phyloP scores from a whole-genome alignment of 2,113 vertebrate species.

The Microtus pennsylvanicus region DNA sequence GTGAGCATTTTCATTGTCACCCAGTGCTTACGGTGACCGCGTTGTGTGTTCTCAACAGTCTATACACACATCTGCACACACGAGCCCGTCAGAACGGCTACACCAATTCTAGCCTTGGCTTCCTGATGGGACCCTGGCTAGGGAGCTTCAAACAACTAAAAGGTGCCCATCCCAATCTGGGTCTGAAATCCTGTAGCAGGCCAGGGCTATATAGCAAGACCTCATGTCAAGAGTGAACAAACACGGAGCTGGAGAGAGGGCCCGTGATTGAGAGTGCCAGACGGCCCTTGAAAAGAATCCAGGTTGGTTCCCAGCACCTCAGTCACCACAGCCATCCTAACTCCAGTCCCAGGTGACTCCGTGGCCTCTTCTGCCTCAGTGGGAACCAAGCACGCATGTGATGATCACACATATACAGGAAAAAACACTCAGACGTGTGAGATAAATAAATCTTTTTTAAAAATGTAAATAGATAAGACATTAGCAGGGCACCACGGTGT shows the following conservation, averaged over 20 bases:
- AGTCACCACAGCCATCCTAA: not conserved
- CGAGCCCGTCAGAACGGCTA: not conserved
- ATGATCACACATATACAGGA: not conserved
- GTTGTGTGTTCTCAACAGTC: not conserved
- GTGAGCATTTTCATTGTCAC: not conserved
- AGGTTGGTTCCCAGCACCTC: not conserved
- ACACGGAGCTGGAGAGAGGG: not conserved
- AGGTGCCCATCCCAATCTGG: not conserved
- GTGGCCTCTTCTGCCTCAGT: not conserved
- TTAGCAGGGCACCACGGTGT: not conserved
- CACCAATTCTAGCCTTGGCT: not conserved
- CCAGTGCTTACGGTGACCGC: not conserved
- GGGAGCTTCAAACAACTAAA: not conserved
- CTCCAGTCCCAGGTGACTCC: not conserved
- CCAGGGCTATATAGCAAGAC: not conserved
- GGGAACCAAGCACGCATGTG: not conserved
- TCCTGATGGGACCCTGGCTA: not conserved
- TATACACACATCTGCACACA: not conserved
- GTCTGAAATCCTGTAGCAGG: not conserved
- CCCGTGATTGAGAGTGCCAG: not conserved
- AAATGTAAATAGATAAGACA: not conserved
- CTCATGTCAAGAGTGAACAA: not conserved
- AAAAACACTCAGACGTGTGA: not conserved
- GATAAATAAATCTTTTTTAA: not conserved
- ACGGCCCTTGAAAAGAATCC: not conserved